These are phyloP conservation scores for Cecropterus lyciades DNA, from an alignment of 1,140 invertebrate genomes.

Conservation along the genomic window DNA sequence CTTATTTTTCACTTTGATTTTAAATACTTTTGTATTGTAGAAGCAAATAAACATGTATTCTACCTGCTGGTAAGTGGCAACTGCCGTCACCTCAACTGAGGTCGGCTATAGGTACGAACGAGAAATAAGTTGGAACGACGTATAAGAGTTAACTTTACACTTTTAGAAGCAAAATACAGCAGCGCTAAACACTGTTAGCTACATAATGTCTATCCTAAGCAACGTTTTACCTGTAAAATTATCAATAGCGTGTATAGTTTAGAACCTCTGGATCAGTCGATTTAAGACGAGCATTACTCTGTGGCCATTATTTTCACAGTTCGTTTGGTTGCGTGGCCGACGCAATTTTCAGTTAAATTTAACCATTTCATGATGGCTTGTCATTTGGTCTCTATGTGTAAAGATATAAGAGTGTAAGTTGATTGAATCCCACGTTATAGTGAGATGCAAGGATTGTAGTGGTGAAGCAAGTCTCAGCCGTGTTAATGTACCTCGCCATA, in stretches of 20 bases:
- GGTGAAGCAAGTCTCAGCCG: background rate
- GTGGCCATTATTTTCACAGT: slow-evolving; percentile 71
- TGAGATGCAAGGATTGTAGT: background rate
- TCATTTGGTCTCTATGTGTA: slow-evolving; percentile 11
- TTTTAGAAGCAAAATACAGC: no score
- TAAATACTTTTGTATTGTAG: no score
- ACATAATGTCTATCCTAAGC: no score
- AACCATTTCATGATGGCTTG: slow-evolving; percentile 36
- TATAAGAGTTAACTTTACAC: no score
- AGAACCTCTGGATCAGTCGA: slow-evolving; percentile 39
- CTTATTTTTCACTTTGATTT: no score
- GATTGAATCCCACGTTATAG: slow-evolving; percentile 1
- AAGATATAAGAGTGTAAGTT: slow-evolving; percentile 1
- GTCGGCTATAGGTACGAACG: no score
- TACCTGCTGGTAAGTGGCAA: no score
- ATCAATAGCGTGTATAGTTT: background rate
- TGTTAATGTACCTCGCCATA: slow-evolving; percentile 7
- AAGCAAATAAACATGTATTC: no score
- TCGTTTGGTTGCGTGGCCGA: slow-evolving; percentile 57
- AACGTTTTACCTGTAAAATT: no score
- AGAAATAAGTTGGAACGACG: no score
- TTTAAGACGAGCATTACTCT: slow-evolving; percentile 54
- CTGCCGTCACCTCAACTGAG: no score
- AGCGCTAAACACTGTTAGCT: no score
- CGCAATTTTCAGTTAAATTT: slow-evolving; percentile 61